Base-by-base conservation (phyloP, 1,140 invertebrate genomes). In the Harpegnathos saltator region DNA sequence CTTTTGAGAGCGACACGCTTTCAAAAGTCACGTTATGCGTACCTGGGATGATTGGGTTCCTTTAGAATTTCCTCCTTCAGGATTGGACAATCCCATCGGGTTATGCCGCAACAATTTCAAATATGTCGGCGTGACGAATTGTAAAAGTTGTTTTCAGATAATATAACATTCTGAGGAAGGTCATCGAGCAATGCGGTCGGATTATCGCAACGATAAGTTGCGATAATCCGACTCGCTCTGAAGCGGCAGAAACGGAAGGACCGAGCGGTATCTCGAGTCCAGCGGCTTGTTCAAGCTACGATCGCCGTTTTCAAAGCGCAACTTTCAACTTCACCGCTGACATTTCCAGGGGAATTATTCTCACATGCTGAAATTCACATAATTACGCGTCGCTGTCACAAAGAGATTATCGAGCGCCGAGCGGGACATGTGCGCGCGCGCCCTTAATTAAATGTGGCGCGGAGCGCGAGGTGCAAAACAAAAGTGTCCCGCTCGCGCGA, bases 1-100 rank as follows among this genome's bases (percentile, higher is more conserved):
- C n/a, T n/a, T 68, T 19, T 69, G 65, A 80, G 71, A 80, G 22
- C 38, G 54, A 44, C 2, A 19, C 29, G 29, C 1, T n/a, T n/a
- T n/a, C n/a, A n/a, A n/a, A n/a, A n/a, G n/a, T n/a, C n/a, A n/a
- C n/a, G n/a, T n/a, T n/a, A n/a, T n/a, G n/a, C n/a, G n/a, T n/a
- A n/a, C n/a, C n/a, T n/a, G n/a, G n/a, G n/a, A n/a, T n/a, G n/a
- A n/a, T n/a, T n/a, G n/a, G n/a, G n/a, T n/a, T n/a, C n/a, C n/a
- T n/a, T n/a, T n/a, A n/a, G n/a, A n/a, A n/a, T n/a, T n/a, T n/a
- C n/a, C n/a, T n/a, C n/a, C n/a, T n/a, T n/a, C n/a, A n/a, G n/a
- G n/a, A n/a, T n/a, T n/a, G n/a, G n/a, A n/a, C n/a, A n/a, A n/a
- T n/a, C n/a, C n/a, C n/a, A n/a, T n/a, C n/a, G n/a, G n/a, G n/a